Evolutionary conservation across 2,797 vertebrate species (phyloP).

Genomic region (Phoeniculus purpureus): DNA sequence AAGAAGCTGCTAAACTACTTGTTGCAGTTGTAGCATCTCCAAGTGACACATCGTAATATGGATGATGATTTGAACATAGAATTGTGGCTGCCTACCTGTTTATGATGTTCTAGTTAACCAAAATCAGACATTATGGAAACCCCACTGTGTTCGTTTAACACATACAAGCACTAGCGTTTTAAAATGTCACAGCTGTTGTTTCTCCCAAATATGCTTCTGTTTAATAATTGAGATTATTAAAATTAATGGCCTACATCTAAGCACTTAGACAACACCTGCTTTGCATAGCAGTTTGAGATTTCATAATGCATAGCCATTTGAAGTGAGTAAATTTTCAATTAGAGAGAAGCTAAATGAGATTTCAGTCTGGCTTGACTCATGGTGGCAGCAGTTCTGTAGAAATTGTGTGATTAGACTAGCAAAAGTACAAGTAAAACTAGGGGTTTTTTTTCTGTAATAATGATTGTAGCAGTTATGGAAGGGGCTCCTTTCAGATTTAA

Average conservation of each 20-base stretch:
- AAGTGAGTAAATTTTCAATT: neutral
- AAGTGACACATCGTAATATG: neutral
- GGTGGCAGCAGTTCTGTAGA: constrained; percentile 51
- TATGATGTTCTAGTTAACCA: neutral
- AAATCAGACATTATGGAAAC: neutral
- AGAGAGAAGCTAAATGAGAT: neutral
- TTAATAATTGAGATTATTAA: neutral
- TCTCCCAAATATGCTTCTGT: neutral
- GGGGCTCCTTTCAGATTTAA: neutral
- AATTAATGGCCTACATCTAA: neutral
- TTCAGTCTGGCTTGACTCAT: neutral
- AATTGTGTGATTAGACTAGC: neutral
- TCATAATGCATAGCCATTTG: neutral
- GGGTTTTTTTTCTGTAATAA: neutral
- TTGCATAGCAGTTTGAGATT: neutral
- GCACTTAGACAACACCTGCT: neutral
- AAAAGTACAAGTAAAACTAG: neutral
- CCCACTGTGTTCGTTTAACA: neutral
- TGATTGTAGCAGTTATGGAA: neutral
- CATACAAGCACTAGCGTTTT: neutral
- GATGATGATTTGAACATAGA: neutral
- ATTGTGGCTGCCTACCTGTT: neutral
- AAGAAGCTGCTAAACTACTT: neutral
- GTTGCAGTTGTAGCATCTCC: neutral
- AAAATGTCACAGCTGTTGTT: neutral